Percentiles rank a stretch among this genome's conserved stretches.
Evolutionary conservation across 2,797 vertebrate species (phyloP).

Genomic region (Xenopus petersii): DNA sequence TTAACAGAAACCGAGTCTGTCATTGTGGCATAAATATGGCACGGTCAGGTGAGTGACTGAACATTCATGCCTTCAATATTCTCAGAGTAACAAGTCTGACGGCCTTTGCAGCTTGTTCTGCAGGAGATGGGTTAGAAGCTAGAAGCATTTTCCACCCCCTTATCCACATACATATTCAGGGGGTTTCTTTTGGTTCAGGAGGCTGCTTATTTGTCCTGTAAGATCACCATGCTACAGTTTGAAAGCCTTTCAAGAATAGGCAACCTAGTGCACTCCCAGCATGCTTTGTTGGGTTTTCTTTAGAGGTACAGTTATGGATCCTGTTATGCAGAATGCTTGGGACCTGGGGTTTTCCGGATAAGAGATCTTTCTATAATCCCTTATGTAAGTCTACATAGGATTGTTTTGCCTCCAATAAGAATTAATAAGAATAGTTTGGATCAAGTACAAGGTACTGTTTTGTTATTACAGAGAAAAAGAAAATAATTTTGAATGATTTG

Average conservation of each 20-base stretch:
- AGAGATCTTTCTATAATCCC: too few species aligned
- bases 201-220: neutral
- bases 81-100: slow-evolving; percentile 23
- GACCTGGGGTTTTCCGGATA: too few species aligned
- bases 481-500: too few species aligned
- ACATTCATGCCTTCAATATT: slow-evolving; percentile 22
- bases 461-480: too few species aligned
- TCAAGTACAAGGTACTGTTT: too few species aligned
- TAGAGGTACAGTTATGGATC: too few species aligned
- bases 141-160: slow-evolving; percentile 10
- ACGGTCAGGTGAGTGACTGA: slow-evolving; percentile 30
- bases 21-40: slow-evolving; percentile 39
- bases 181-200: slow-evolving; percentile 4
- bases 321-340: too few species aligned
- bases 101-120: slow-evolving; percentile 17
- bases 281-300: too few species aligned
- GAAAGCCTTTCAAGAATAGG: neutral
- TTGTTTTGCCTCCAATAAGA: too few species aligned
- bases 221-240: neutral
- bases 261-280: too few species aligned
- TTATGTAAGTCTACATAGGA: too few species aligned
- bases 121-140: slow-evolving; percentile 17
- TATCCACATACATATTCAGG: slow-evolving; percentile 26
- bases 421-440: too few species aligned
- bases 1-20: slow-evolving; percentile 36